phyloP scores from a whole-genome alignment of 2,797 vertebrate genomes.

The Pseudomugil gertrudae region DNA sequence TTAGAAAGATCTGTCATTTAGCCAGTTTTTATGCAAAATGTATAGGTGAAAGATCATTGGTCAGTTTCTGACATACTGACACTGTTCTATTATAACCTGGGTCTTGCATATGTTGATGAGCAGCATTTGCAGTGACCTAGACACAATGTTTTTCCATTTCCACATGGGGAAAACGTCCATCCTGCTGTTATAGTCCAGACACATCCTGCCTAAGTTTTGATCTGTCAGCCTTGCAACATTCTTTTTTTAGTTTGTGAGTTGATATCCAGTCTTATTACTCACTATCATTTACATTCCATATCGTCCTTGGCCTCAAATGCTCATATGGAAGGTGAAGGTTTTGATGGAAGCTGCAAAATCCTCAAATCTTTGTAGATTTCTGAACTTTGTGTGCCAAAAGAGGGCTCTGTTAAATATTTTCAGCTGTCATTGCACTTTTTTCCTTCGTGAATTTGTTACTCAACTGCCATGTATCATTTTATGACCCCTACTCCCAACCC shows the following conservation, averaged over 20 bases:
- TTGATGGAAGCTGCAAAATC: background rate
- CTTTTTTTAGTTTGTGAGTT: background rate
- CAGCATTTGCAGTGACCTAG: too few relatives aligned
- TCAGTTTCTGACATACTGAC: background rate
- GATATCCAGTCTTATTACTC: background rate
- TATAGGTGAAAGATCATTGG: background rate
- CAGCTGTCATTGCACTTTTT: background rate
- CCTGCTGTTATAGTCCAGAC: background rate
- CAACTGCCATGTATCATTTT: too few relatives aligned
- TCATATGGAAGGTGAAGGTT: background rate
- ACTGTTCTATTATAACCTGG: background rate
- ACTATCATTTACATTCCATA: too few relatives aligned
- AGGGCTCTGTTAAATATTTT: background rate
- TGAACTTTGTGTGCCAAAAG: background rate
- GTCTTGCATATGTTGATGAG: background rate
- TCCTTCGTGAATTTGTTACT: too few relatives aligned
- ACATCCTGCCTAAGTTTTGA: background rate
- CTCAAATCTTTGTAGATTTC: background rate
- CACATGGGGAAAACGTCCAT: background rate
- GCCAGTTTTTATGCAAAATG: background rate
- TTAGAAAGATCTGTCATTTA: background rate
- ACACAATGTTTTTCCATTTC: too few relatives aligned
- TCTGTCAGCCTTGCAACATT: background rate
- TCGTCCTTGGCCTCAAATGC: background rate
- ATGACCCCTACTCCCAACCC: too few relatives aligned